These are phyloP conservation scores for Peromyscus melanophrys DNA, from an alignment of 2,797 vertebrate genomes.

Conservation along the genomic window DNA sequence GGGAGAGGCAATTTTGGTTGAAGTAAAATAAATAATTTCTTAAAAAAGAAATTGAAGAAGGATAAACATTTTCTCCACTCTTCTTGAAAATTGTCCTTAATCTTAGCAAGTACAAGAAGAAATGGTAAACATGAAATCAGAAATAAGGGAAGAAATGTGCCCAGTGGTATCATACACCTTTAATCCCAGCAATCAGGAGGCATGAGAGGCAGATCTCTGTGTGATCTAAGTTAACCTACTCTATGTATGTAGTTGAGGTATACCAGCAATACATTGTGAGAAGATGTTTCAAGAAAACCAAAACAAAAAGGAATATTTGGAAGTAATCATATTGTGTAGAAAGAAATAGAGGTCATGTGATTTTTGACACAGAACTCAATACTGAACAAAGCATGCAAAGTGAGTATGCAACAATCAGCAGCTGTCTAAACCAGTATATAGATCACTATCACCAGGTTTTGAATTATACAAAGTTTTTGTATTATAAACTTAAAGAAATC, in stretches of 20 bases:
- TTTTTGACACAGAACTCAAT: background rate
- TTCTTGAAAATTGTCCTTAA: background rate
- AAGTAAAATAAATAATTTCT: no score
- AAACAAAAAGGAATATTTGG: background rate
- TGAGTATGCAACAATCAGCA: background rate
- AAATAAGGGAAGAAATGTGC: background rate
- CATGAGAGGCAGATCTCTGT: background rate
- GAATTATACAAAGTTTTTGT: background rate
- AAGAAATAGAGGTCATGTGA: background rate
- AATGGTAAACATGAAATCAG: background rate
- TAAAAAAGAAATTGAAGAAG: no score
- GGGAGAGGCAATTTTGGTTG: no score
- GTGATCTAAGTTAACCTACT: background rate
- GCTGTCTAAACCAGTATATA: background rate
- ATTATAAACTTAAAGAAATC: background rate
- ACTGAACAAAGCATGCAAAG: no score
- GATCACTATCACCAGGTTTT: background rate
- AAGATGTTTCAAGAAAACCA: background rate
- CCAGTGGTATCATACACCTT: accelerated
- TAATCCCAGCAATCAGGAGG: background rate
- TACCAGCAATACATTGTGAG: background rate
- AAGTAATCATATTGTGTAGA: background rate
- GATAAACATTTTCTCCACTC: background rate
- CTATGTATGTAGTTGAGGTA: background rate
- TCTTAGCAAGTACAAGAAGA: background rate